Conservation (phyloP, 2,888 invertebrate species). For the Criorhina ranunculi region DNA sequence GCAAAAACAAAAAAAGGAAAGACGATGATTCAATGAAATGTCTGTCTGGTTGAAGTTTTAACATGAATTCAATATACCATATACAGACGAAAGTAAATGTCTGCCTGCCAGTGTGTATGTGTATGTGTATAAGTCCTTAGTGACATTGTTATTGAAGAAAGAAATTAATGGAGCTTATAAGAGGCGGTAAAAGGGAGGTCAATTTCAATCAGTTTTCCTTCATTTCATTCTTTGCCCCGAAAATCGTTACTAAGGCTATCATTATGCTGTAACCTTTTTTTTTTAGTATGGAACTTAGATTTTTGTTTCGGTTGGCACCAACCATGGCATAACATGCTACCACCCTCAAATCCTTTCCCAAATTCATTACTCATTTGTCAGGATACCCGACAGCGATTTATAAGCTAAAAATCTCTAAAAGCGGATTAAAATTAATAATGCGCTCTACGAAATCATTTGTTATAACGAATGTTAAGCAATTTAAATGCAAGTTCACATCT, state of each 20-base stretch:
- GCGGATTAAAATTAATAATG: slow-evolving; percentile 58
- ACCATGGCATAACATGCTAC: neutral
- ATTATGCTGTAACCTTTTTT: neutral
- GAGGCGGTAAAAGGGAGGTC: slow-evolving; percentile 2
- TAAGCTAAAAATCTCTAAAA: slow-evolving; percentile 25
- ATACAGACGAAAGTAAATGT: slow-evolving; percentile 40
- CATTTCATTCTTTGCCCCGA: neutral
- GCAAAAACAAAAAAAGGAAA: neutral
- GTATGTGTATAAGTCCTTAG: slow-evolving; percentile 15
- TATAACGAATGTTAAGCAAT: slow-evolving; percentile 1
- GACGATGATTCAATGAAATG: slow-evolving; percentile 25
- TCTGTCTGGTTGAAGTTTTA: slow-evolving; percentile 50
- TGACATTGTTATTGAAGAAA: slow-evolving; percentile 27
- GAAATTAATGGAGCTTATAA: slow-evolving; percentile 41
- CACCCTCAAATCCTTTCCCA: neutral
- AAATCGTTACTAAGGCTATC: slow-evolving; percentile 1
- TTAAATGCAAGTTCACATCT: slow-evolving; percentile 1
- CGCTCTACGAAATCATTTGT: slow-evolving; percentile 13
- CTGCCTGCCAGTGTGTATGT: slow-evolving; percentile 39
- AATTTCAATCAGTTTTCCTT: slow-evolving; percentile 43
- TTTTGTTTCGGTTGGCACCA: neutral
- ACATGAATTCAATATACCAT: slow-evolving; percentile 12
- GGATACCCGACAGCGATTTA: slow-evolving; percentile 65
- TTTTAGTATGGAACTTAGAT: neutral
- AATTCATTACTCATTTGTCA: slow-evolving; percentile 66